These are phyloP conservation scores for Encarsia formosa DNA, from an alignment of 2,888 invertebrate species.

Conservation along the genomic window DNA sequence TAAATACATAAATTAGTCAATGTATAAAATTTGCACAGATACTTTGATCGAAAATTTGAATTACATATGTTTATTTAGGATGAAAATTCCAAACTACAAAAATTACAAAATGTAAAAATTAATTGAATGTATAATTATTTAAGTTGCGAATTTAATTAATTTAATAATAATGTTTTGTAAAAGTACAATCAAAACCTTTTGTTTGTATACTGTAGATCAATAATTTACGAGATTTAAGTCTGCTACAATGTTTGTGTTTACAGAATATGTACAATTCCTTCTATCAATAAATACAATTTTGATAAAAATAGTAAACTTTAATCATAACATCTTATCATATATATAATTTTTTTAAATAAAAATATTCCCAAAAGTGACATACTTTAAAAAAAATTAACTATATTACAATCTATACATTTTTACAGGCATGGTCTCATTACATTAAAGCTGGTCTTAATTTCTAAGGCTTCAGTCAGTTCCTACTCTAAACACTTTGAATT, in stretches of 20 bases:
- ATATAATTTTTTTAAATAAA: no score
- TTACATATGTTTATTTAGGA: no score
- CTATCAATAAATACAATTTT: slow-evolving; percentile 20
- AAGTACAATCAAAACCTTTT: slow-evolving; percentile 16
- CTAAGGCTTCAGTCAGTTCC: slow-evolving; percentile 48
- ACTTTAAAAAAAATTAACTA: slow-evolving; percentile 11
- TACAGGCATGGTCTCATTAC: slow-evolving; percentile 49
- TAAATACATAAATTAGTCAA: no score
- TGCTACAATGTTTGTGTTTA: no score
- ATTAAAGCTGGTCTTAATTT: slow-evolving; percentile 49
- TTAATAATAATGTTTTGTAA: slow-evolving; percentile 12
- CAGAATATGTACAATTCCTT: slow-evolving; percentile 17
- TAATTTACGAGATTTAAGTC: slow-evolving; percentile 13
- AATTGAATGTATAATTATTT: no score
- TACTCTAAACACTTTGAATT: slow-evolving; percentile 49
- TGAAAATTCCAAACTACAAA: no score
- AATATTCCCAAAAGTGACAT: slow-evolving; percentile 11
- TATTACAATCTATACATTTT: slow-evolving; percentile 26
- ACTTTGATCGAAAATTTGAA: no score
- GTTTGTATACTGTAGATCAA: slow-evolving; percentile 11
- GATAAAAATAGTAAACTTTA: slow-evolving; percentile 9
- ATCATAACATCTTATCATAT: no score
- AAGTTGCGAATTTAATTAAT: background rate
- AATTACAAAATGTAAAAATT: no score
- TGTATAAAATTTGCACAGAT: no score